Evolutionary conservation across 2,888 invertebrate genomes (phyloP).

Genomic region (Cephalotes varians): DNA sequence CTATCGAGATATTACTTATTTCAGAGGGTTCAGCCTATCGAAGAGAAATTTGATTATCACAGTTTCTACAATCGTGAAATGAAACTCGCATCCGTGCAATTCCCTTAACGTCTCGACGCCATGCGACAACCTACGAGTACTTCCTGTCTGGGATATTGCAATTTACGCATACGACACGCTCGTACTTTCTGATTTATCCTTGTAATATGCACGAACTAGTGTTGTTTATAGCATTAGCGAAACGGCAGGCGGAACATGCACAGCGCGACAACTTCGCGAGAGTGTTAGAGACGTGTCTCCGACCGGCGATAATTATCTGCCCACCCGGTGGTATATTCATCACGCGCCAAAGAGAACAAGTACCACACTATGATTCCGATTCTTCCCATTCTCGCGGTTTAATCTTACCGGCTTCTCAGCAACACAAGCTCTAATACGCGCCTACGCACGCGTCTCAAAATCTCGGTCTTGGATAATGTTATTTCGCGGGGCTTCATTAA

Average conservation of each 20-base stretch:
- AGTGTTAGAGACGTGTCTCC: not conserved
- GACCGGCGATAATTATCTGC: conserved; percentile 17
- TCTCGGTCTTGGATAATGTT: not conserved
- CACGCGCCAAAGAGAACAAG: not conserved
- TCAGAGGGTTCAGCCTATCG: not conserved
- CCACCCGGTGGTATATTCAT: conserved; percentile 27
- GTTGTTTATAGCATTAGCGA: conserved; percentile 15
- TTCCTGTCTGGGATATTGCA: conserved; percentile 21
- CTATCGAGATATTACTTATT: conserved; percentile 16
- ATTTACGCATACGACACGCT: conserved; percentile 11
- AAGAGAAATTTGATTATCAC: conserved; percentile 6
- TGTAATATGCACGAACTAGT: conserved; percentile 27
- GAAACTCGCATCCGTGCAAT: conserved; percentile 33
- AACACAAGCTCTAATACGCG: not conserved
- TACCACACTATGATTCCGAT: not conserved
- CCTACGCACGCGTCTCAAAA: conserved; percentile 5
- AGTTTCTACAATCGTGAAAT: conserved; percentile 16
- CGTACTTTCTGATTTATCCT: conserved; percentile 41
- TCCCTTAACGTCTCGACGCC: conserved; percentile 7
- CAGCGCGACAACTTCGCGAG: conserved; percentile 5
- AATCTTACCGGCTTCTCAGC: conserved; percentile 2
- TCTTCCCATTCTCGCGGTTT: conserved; percentile 5
- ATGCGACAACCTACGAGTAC: not conserved
- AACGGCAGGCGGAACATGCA: not conserved
- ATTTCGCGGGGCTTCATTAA: conserved; percentile 37